Evolutionary conservation across 2,888 invertebrate genomes (phyloP).

Genomic region (Branchellion lobata): DNA sequence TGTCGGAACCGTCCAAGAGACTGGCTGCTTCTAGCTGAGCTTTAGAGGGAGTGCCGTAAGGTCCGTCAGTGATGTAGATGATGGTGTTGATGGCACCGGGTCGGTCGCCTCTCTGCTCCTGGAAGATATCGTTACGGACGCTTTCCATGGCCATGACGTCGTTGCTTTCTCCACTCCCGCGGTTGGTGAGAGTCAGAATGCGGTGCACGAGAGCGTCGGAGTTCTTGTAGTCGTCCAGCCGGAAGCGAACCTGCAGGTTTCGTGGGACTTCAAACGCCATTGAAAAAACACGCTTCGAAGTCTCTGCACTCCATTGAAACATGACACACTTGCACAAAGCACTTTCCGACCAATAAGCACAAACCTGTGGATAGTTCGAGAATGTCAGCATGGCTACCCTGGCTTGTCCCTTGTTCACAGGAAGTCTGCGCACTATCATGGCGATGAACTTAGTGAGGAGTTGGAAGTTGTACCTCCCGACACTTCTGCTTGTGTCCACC

Average conservation of each 20-base stretch:
- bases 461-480: slow-evolving; percentile 49
- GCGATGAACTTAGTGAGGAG: slow-evolving; percentile 48
- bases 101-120: slow-evolving; percentile 55
- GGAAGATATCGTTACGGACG: slow-evolving; percentile 55
- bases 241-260: slow-evolving; percentile 42
- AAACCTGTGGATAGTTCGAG: slow-evolving; percentile 43
- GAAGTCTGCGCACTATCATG: slow-evolving; percentile 46
- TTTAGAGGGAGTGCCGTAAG: slow-evolving; percentile 5
- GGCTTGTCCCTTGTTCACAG: slow-evolving; percentile 45
- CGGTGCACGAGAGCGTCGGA: slow-evolving; percentile 52
- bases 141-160: slow-evolving; percentile 54
- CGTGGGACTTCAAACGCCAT: neutral
- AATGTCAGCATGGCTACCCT: slow-evolving; percentile 49
- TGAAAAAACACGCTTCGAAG: too few relatives aligned
- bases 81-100: slow-evolving; percentile 53
- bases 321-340: too few relatives aligned
- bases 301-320: too few relatives aligned
- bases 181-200: slow-evolving; percentile 54
- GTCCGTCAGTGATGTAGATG: slow-evolving; percentile 56
- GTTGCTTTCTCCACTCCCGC: slow-evolving; percentile 54
- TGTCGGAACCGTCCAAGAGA: neutral
- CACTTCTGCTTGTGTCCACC: slow-evolving; percentile 52
- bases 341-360: too few relatives aligned
- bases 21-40: slow-evolving; percentile 2
- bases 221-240: slow-evolving; percentile 50